A percentile compares a stretch with the other conserved stretches of the same genome.
phyloP scores from a whole-genome alignment of 53 echinoderm and acorn worm species.

The Astropecten irregularis region DNA sequence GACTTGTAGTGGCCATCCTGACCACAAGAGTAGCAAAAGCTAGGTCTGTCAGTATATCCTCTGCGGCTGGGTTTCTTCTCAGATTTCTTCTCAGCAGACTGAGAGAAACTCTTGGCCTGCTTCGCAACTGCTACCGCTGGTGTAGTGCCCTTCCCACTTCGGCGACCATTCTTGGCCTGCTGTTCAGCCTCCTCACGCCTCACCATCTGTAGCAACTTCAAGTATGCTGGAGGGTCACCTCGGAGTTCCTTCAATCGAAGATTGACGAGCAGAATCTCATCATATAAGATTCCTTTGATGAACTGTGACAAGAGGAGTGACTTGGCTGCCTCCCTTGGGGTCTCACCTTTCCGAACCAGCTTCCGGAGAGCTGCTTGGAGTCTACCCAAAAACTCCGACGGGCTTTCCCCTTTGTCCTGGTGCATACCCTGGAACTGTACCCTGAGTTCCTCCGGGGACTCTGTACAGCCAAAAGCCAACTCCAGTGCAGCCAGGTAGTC shows the following conservation, averaged over 20 bases:
- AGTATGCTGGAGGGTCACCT: slow-evolving; percentile 15
- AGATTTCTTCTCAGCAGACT: not conserved
- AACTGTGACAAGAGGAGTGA: slow-evolving; percentile 8
- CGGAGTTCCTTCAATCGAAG: not conserved
- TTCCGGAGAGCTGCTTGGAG: slow-evolving; percentile 27
- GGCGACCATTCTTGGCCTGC: no score
- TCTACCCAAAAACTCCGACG: slow-evolving; percentile 34
- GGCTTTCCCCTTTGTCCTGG: slow-evolving; percentile 31
- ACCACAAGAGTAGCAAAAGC: slow-evolving; percentile 1
- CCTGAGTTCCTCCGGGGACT: slow-evolving; percentile 57
- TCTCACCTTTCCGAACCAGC: slow-evolving; percentile 43
- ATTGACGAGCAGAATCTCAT: not conserved
- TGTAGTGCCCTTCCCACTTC: no score
- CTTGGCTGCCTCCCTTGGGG: not conserved
- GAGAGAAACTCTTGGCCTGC: no score
- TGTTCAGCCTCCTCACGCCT: no score
- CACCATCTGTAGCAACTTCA: slow-evolving; percentile 3
- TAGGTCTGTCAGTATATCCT: not conserved
- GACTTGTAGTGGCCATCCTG: slow-evolving; percentile 5
- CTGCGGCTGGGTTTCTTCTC: not conserved
- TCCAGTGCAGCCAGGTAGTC: slow-evolving; percentile 66
- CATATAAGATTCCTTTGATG: not conserved
- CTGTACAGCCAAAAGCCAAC: slow-evolving; percentile 58
- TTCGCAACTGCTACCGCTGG: no score
- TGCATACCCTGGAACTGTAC: slow-evolving; percentile 50